phyloP scores from a whole-genome alignment of 2,113 vertebrate species.

The Thinocorus orbignyianus region DNA sequence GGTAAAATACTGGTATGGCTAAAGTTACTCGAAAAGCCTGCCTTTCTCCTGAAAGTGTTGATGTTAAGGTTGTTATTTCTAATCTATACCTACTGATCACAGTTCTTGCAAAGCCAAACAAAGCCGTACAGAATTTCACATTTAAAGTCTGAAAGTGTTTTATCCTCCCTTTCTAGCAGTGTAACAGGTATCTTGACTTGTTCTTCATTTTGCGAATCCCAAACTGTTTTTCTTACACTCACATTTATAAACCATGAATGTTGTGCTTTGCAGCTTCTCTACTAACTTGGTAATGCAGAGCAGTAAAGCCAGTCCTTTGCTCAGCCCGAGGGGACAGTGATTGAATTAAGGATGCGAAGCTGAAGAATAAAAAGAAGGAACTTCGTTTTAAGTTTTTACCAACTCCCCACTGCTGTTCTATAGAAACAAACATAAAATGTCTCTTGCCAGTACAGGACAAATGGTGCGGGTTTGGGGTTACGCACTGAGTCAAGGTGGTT shows the following conservation, averaged over 20 bases:
- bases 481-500: fast-evolving
- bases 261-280: not conserved
- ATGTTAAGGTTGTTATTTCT: not conserved
- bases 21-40: not conserved
- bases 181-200: not conserved
- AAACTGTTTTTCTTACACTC: not conserved
- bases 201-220: not conserved
- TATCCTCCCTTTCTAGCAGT: not conserved
- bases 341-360: not conserved
- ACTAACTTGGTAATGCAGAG: not conserved
- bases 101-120: not conserved
- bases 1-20: not conserved
- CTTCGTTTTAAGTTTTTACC: not conserved
- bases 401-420: not conserved
- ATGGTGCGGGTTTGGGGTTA: not conserved
- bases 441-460: not conserved
- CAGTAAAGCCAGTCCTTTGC: not conserved
- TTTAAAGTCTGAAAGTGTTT: not conserved
- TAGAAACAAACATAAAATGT: not conserved
- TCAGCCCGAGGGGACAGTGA: not conserved
- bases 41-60: not conserved
- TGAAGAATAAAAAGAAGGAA: not conserved
- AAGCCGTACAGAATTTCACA: not conserved
- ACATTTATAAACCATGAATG: not conserved
- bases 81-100: not conserved